These are phyloP conservation scores for Lumbricus terrestris DNA, from an alignment of 2,888 invertebrate species.

Conservation along the genomic window DNA sequence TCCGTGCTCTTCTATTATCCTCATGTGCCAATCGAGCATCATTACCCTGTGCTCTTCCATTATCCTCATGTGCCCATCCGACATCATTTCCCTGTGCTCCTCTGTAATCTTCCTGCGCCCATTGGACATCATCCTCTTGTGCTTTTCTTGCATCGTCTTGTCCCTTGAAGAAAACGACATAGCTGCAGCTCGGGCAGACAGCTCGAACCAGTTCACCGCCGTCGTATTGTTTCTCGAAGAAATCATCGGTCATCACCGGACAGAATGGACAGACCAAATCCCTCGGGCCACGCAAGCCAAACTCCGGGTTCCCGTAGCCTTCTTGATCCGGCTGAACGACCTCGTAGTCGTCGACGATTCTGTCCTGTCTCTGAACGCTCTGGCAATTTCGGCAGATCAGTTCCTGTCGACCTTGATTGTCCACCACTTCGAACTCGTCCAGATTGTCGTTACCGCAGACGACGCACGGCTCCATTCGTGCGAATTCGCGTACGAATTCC, in stretches of 20 bases:
- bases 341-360: background rate
- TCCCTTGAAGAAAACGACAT: background rate
- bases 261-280: background rate
- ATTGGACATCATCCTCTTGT: no score
- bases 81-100: background rate
- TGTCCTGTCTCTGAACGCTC: background rate
- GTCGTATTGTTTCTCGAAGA: background rate
- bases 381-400: background rate
- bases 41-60: background rate
- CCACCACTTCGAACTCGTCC: background rate
- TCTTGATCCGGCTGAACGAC: background rate
- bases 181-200: background rate
- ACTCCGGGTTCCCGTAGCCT: background rate
- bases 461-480: background rate
- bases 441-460: background rate
- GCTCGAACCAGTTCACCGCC: background rate
- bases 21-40: no score
- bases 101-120: background rate
- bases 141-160: background rate
- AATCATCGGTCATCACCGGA: background rate
- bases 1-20: no score
- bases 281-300: background rate
- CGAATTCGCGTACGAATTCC: background rate
- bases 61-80: background rate
- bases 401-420: background rate